Base-by-base conservation (phyloP, 2,888 invertebrate species). In the Horisme vitalbata region DNA sequence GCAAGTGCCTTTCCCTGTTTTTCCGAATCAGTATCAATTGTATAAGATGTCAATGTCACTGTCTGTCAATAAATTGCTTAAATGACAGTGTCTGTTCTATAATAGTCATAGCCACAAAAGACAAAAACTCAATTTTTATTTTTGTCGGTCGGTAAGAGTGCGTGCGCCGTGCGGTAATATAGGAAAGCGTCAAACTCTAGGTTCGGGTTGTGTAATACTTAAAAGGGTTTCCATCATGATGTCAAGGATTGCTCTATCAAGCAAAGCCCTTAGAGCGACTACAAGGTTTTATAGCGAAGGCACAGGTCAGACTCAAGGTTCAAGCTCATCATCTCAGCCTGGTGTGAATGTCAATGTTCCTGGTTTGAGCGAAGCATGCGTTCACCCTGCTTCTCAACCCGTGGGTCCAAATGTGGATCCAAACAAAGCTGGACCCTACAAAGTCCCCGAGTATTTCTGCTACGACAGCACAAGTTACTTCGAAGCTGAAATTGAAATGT, bases 361-460 rank as follows among this genome's bases (percentile, higher is more conserved):
- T 45, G 95, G 95, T 2, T 76, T 95, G 5, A 94, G 93, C 63
- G 83, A 79, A 45, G 91, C 91, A 21, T 90, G 92, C 36, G 84
- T 94, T 0, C 89, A 88, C 36, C 79, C 91, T 15, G 76, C 91
- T 2, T 68, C 79, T 0, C 82, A 84, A 44, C 90, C 93, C 20
- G 93, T 95, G n/a, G 94, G 94, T 8, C 95, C 95, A 15, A 93
- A 93, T 30, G 95, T 95, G 5, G 88, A 92, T 1, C 83, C 87
- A 1, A 79, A 89, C 18, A 95, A 95, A 76, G 76, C 88, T 45
- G 93, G 92, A 6, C 91, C 92, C 0, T 97, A 97, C 75, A 96
- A 96, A 84, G 96, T 95, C 52, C 96, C 96, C 0, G 97, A 97
- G 84, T 97, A 97, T 75, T 97, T 93, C 68, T 93, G 93, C 58